Conservation (phyloP, 2,113 vertebrate genomes). For the Podiceps cristatus region DNA sequence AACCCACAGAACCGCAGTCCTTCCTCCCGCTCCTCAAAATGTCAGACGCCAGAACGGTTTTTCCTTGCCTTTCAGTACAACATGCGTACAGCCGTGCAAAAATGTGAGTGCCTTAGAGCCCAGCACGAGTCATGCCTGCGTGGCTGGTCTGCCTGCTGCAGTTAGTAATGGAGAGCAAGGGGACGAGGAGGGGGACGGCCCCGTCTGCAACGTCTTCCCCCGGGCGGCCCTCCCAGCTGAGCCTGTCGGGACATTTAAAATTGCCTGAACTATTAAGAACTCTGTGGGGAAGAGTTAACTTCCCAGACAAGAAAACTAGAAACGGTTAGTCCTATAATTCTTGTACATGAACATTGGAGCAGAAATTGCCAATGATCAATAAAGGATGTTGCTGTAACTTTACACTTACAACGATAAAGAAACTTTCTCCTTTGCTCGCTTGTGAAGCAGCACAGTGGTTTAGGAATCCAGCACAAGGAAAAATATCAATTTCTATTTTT, state of each 20-base stretch:
- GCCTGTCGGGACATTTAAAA: neutral
- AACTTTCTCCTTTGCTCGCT: neutral
- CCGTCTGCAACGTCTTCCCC: neutral
- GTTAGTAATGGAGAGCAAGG: neutral
- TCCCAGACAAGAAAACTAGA: neutral
- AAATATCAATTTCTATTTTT: neutral
- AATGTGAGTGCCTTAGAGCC: neutral
- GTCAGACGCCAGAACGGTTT: neutral
- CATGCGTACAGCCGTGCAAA: neutral
- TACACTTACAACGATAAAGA: neutral
- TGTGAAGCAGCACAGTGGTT: neutral
- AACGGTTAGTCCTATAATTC: neutral
- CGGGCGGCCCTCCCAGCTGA: neutral
- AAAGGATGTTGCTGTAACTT: rapidly evolving
- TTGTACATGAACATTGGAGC: rapidly evolving
- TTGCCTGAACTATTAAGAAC: neutral
- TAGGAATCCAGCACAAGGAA: neutral
- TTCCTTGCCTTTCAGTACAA: neutral
- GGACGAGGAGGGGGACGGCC: neutral
- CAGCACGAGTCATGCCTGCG: neutral
- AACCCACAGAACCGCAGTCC: neutral
- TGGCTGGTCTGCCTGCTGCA: neutral
- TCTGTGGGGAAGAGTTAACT: neutral
- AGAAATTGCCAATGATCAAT: neutral
- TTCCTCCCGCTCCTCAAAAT: neutral